Base-by-base conservation (phyloP, 1,140 invertebrate species). In the Liolophura sinensis region DNA sequence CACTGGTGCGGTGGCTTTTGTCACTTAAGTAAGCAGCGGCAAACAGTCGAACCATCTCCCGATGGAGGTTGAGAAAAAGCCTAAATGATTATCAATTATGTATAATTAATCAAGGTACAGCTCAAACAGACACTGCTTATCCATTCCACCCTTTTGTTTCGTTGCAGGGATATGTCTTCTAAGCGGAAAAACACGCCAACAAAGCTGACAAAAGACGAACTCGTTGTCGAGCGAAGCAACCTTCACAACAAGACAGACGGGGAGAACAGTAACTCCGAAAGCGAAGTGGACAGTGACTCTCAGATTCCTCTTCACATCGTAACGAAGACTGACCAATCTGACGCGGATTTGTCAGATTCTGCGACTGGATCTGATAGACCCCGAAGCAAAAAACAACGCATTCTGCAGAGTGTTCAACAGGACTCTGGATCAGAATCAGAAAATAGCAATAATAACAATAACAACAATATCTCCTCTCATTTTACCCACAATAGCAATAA, bases 101-200 rank as follows among this genome's bases (percentile, higher is more conserved):
- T 40, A 40, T 40, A 40, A 40, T 40, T 40, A 40, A 40, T 40
- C 31, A 40, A 40, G 31, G 31, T 40, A 40, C 3, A 40, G 31
- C 31, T 40, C 31, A 40, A 40, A 40, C 31, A 40, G 31, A 40
- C 31, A 40, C 31, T 40, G 31, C 31, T 40, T 40, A 40, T 5
- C 31, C 31, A 40, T 40, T 40, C 31, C 31, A 5, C 31, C 31
- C 72, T 70, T 64, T 62, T 62, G 69, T 64, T 52, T 63, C 62
- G 71, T 69, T 79, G 58, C 78, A 93, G 92, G 91, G 93, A 89
- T 87, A 94, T 94, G 93, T 94, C 92, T 89, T 94, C 93, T 86
- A 94, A 94, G 90, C 90, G 92, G 86, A 94, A 94, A 85, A 93
- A 92, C 82, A 92, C 92, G 83, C 93, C 93, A 85, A 92, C 92